phyloP scores from a whole-genome alignment of 2,888 invertebrate genomes.

The Ferdinandea cuprea region DNA sequence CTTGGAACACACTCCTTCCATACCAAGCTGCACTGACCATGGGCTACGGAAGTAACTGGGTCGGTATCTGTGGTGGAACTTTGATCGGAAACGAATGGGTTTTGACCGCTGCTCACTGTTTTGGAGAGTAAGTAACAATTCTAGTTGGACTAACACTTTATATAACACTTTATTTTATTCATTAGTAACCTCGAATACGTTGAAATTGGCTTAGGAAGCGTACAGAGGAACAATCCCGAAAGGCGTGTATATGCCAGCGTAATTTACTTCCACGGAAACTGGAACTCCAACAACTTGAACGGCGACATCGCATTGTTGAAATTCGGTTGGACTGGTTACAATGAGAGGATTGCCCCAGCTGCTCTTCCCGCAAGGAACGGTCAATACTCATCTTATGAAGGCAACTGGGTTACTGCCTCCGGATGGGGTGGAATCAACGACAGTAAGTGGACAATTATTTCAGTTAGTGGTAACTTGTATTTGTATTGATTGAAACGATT shows the following conservation, averaged over 20 bases:
- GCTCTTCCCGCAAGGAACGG: slow-evolving; percentile 76
- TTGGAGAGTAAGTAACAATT: slow-evolving; percentile 77
- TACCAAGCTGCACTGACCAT: slow-evolving; percentile 22
- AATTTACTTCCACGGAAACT: slow-evolving; percentile 78
- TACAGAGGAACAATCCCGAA: slow-evolving; percentile 8
- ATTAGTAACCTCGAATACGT: slow-evolving; percentile 1
- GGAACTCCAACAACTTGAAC: slow-evolving; percentile 78
- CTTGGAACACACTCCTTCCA: slow-evolving; percentile 1
- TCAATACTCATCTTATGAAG: slow-evolving; percentile 76
- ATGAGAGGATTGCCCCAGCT: slow-evolving; percentile 78
- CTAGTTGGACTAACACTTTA: not conserved
- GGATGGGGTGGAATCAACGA: slow-evolving; percentile 81
- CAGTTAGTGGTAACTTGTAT: accelerated
- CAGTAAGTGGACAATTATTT: slow-evolving; percentile 62
- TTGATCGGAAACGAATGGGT: slow-evolving; percentile 80
- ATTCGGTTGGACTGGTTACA: slow-evolving; percentile 77
- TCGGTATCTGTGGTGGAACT: slow-evolving; percentile 79
- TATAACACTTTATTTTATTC: too few relatives aligned
- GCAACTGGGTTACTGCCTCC: slow-evolving; percentile 79
- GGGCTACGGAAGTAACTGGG: not conserved
- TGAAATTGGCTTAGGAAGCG: slow-evolving; percentile 44
- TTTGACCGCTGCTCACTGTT: slow-evolving; percentile 82
- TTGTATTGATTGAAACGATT: not conserved
- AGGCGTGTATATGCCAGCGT: slow-evolving; percentile 12
- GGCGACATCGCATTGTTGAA: slow-evolving; percentile 81